A percentile compares a stretch with the other conserved stretches of the same genome.
These are phyloP conservation scores for Chaetops frenatus DNA, from an alignment of 2,113 vertebrate genomes.

Conservation along the genomic window DNA sequence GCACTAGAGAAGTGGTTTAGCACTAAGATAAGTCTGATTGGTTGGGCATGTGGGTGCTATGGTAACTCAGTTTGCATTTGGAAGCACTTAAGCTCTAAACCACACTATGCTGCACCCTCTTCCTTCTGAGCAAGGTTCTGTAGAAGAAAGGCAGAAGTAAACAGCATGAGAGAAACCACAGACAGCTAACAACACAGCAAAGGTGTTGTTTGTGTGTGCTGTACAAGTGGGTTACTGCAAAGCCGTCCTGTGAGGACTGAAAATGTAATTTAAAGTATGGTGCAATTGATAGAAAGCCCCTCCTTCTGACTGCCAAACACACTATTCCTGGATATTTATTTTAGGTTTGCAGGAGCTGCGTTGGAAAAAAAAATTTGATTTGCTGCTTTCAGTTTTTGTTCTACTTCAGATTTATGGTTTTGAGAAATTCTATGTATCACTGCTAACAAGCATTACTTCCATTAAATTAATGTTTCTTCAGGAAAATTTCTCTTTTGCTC, in stretches of 20 bases:
- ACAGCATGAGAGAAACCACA: slow-evolving; percentile 68
- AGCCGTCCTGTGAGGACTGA: neutral
- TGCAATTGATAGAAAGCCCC: neutral
- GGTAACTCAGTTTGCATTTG: slow-evolving; percentile 75
- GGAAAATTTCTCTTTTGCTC: neutral
- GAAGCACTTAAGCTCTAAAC: slow-evolving; percentile 63
- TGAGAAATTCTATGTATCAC: neutral
- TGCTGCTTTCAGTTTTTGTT: neutral
- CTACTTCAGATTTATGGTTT: neutral
- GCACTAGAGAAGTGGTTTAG: slow-evolving; percentile 80
- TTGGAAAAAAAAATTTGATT: neutral
- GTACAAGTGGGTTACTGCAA: neutral
- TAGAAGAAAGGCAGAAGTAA: slow-evolving; percentile 71
- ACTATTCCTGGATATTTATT: neutral
- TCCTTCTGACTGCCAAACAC: neutral
- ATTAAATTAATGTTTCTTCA: neutral
- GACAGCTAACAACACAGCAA: no score
- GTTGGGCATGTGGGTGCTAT: slow-evolving; percentile 66
- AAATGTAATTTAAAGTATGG: neutral
- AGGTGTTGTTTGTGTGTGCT: neutral
- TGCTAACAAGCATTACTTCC: neutral
- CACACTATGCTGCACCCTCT: slow-evolving; percentile 68
- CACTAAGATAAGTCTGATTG: slow-evolving; percentile 68
- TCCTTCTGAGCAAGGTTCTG: slow-evolving; percentile 66
- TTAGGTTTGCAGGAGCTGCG: neutral